Evolutionary conservation across 2,888 invertebrate genomes (phyloP).

Genomic region (Tribolium freemani): DNA sequence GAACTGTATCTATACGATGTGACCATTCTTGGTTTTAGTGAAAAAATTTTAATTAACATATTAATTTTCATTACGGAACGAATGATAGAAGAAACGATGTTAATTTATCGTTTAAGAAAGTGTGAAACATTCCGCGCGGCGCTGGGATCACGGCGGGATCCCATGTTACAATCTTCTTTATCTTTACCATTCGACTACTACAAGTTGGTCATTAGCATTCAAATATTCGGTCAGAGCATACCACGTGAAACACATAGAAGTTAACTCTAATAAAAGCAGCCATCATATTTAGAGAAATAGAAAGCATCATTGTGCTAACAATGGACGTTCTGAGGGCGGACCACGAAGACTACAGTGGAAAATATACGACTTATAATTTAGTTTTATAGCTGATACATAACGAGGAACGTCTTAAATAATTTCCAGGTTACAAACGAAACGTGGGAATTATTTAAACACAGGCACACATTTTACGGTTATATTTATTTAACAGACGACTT

Average conservation of each 20-base stretch:
- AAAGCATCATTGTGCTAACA: constrained; percentile 7
- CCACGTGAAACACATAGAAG: constrained; percentile 14
- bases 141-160: constrained; percentile 63
- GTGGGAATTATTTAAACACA: constrained; percentile 19
- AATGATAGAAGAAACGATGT: constrained; percentile 57
- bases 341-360: constrained; percentile 6
- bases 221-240: constrained; percentile 59
- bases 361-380: constrained; percentile 31
- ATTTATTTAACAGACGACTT: constrained; percentile 10
- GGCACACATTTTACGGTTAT: not conserved
- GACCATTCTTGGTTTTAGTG: not conserved
- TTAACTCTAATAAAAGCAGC: constrained; percentile 6
- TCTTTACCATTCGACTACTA: constrained; percentile 63
- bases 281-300: constrained; percentile 16
- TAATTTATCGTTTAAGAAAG: constrained; percentile 65
- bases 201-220: constrained; percentile 62
- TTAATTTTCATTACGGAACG: constrained; percentile 53
- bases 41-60: constrained; percentile 54
- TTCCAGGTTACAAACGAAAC: constrained; percentile 5
- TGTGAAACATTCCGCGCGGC: constrained; percentile 65
- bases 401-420: constrained; percentile 32
- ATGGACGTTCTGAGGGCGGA: constrained; percentile 25
- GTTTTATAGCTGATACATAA: constrained; percentile 32
- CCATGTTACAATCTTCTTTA: constrained; percentile 67
- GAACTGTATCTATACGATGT: too few species aligned